Evolutionary conservation across 2,888 invertebrate genomes (phyloP), one percentile per base, ranked within the genome.

Genomic region (Aspidiotus destructor): DNA sequence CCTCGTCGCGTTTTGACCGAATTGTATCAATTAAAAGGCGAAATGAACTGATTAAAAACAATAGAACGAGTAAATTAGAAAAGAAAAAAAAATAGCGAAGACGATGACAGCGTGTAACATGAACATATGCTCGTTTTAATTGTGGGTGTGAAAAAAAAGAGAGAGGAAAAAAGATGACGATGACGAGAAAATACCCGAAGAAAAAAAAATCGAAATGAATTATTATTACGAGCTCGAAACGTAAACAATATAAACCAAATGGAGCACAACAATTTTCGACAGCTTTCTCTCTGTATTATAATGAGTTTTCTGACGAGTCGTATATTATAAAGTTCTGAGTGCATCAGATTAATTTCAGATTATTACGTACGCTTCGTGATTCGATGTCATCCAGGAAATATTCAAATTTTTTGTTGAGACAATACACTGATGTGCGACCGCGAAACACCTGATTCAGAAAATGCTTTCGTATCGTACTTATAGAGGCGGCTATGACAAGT

Each of bases 41-140:
- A 48, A 48, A 48, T 48, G 48, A 48, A 48, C 48, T 48, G 48
- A 48, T 48, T 48, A 48, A 48, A 48, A 48, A 48, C 48, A 48
- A 48, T 48, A 48, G 48, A 3, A 28, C 28, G 28, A 48, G 48
- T n/a, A n/a, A 48, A 48, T 48, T n/a, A n/a, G 48, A n/a, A 44
- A 48, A n/a, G 48, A n/a, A 48, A 48, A 13, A 11, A n/a, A n/a
- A n/a, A 48, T 13, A n/a, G 48, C n/a, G 48, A 13, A 10, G n/a
- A 48, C 11, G 48, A 48, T 48, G 48, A 48, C 48, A 48, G n/a
- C 28, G 28, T 48, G 48, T 48, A 48, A 48, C n/a, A 48, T 48
- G 48, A n/a, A 48, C n/a, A 48, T n/a, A 48, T 48, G n/a, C 28
- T 28, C 28, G 28, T 28, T 48, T 48, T 48, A 48, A 48, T 48